Evolutionary conservation across 1,140 invertebrate species (phyloP).

Genomic region (Reticulitermes speratus): DNA sequence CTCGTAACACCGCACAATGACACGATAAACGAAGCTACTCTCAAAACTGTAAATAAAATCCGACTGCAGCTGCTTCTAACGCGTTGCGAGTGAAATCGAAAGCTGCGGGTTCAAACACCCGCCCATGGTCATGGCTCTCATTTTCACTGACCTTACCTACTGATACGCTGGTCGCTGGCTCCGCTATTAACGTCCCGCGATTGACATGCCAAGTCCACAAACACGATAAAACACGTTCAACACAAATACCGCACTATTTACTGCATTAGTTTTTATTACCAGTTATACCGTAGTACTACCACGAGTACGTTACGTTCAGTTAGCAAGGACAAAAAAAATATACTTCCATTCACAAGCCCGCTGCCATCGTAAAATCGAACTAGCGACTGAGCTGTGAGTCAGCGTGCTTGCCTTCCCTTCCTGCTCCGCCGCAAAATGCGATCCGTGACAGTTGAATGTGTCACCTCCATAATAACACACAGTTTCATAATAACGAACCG

Average conservation of each 20-base stretch:
- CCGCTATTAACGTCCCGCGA: neutral
- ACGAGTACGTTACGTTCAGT: constrained; percentile 20
- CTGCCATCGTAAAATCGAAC: constrained; percentile 34
- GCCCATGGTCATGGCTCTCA: neutral
- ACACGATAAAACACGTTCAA: neutral
- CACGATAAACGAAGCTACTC: neutral
- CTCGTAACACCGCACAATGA: neutral
- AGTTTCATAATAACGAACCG: neutral
- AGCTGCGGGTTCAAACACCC: constrained; percentile 18
- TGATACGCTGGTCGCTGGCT: neutral
- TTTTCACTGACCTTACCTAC: constrained; percentile 29
- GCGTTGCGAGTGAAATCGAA: neutral
- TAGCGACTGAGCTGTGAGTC: constrained; percentile 5
- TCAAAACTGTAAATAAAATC: neutral
- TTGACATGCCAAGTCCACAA: neutral
- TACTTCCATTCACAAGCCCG: constrained; percentile 32
- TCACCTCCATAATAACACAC: neutral
- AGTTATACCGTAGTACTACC: constrained; percentile 33
- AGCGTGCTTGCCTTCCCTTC: neutral
- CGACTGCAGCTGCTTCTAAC: neutral
- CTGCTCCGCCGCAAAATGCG: neutral
- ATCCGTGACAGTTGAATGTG: neutral
- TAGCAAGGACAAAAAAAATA: constrained; percentile 30
- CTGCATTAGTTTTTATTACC: constrained; percentile 17
- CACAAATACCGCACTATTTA: neutral